Conservation (phyloP, 2,888 invertebrate genomes). For the Torymus auratus region DNA sequence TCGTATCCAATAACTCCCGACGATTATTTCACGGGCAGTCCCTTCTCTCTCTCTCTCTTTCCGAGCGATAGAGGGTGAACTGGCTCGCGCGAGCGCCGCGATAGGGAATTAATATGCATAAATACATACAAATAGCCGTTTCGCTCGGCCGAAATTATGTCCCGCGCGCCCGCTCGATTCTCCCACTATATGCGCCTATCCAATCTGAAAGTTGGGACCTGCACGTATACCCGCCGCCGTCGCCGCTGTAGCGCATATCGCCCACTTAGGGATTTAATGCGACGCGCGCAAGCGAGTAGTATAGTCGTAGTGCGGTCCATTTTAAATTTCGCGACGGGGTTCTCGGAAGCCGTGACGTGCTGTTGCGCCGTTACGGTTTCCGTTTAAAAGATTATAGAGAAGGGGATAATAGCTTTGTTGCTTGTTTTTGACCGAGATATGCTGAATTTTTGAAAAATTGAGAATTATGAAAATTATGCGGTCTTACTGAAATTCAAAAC, state of each 20-base stretch:
- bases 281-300: not conserved
- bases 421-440: too few relatives aligned
- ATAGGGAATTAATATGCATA: conserved; percentile 57
- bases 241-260: not conserved
- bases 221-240: not conserved
- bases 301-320: too few relatives aligned
- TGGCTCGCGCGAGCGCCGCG: not conserved
- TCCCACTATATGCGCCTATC: not conserved
- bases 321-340: not conserved
- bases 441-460: too few relatives aligned
- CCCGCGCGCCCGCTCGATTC: conserved; percentile 1
- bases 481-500: too few relatives aligned
- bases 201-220: conserved; percentile 11
- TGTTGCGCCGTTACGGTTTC: not conserved
- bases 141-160: conserved; percentile 30
- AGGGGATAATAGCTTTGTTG: too few relatives aligned
- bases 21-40: conserved; percentile 53
- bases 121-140: conserved; percentile 59
- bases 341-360: not conserved
- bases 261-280: conserved; percentile 43
- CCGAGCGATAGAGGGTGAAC: conserved; percentile 13
- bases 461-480: too few relatives aligned
- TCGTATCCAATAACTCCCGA: not conserved
- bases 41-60: not conserved
- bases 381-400: too few relatives aligned